Evolutionary conservation across 2,797 vertebrate species (phyloP).

Genomic region (Lithobates sylvaticus): DNA sequence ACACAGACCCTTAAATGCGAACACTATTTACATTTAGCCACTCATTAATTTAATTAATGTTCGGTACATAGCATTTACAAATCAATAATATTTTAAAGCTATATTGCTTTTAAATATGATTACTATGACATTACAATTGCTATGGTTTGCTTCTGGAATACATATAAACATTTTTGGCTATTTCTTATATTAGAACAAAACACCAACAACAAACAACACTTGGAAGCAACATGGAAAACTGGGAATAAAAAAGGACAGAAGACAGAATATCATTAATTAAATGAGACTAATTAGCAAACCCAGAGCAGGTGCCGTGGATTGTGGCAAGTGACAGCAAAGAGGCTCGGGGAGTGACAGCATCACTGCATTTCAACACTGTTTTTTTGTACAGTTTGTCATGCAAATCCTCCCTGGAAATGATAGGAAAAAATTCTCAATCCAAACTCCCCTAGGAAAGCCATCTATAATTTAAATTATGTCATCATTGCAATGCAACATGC

Average conservation of each 20-base stretch:
- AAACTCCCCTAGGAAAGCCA: constrained; percentile 55
- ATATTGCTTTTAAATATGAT: not conserved
- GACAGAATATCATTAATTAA: constrained; percentile 88
- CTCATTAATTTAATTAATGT: not conserved
- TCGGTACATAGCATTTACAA: not conserved
- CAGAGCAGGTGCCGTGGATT: constrained; percentile 87
- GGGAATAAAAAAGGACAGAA: constrained; percentile 73
- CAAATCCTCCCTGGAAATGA: constrained; percentile 85
- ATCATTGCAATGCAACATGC: constrained; percentile 57
- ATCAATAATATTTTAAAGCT: not conserved
- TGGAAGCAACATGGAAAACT: constrained; percentile 70
- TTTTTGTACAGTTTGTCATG: constrained; percentile 86
- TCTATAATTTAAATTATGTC: constrained; percentile 63
- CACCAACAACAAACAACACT: constrained; percentile 44
- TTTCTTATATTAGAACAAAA: constrained; percentile 50
- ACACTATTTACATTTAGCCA: not conserved
- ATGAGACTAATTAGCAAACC: constrained; percentile 89
- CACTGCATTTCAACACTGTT: constrained; percentile 80
- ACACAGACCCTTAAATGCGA: not conserved
- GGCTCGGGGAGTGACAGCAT: constrained; percentile 83
- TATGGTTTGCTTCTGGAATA: not conserved
- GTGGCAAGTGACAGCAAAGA: constrained; percentile 81
- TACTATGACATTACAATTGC: not conserved
- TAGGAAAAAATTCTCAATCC: constrained; percentile 60
- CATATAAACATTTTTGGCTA: not conserved